Evolutionary conservation across 2,888 invertebrate species (phyloP).

Genomic region (Oscheius sp.): DNA sequence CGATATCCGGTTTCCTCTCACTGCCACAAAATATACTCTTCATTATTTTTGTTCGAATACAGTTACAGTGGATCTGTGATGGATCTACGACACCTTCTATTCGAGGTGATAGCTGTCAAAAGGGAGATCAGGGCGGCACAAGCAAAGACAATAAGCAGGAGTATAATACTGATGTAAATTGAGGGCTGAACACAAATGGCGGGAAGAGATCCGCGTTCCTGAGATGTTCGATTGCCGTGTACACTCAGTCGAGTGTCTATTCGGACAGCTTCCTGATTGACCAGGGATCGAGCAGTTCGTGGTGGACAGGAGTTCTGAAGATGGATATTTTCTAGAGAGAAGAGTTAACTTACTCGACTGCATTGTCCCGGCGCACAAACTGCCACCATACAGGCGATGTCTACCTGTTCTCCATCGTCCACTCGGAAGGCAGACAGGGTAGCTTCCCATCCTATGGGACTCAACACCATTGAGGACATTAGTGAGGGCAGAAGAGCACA

Average conservation of each 20-base stretch:
- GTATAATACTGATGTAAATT: conserved; percentile 25
- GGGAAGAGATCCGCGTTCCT: background rate
- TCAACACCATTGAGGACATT: conserved; percentile 64
- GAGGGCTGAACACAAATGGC: conserved; percentile 36
- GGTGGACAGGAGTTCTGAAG: conserved; percentile 33
- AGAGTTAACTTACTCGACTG: background rate
- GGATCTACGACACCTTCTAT: background rate
- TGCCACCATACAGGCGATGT: conserved; percentile 50
- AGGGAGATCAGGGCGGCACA: conserved; percentile 17
- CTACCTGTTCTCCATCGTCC: conserved; percentile 69
- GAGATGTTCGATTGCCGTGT: conserved; percentile 5
- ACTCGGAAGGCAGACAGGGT: conserved; percentile 71
- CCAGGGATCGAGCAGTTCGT: conserved; percentile 29
- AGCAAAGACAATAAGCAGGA: conserved; percentile 25
- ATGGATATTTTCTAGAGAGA: background rate
- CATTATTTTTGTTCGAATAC: conserved; percentile 11
- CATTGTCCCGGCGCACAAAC: conserved; percentile 42
- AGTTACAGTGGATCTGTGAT: conserved; percentile 19
- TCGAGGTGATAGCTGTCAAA: background rate
- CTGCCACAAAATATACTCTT: conserved; percentile 23
- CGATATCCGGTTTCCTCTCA: conserved; percentile 3
- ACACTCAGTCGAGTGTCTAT: conserved; percentile 35
- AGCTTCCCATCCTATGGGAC: conserved; percentile 62
- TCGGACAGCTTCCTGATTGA: conserved; percentile 23
- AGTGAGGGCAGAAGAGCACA: conserved; percentile 70